Evolutionary conservation across 35 echinoderm and acorn worm species (phyloP).

Genomic region (Ophioderma brevispina): DNA sequence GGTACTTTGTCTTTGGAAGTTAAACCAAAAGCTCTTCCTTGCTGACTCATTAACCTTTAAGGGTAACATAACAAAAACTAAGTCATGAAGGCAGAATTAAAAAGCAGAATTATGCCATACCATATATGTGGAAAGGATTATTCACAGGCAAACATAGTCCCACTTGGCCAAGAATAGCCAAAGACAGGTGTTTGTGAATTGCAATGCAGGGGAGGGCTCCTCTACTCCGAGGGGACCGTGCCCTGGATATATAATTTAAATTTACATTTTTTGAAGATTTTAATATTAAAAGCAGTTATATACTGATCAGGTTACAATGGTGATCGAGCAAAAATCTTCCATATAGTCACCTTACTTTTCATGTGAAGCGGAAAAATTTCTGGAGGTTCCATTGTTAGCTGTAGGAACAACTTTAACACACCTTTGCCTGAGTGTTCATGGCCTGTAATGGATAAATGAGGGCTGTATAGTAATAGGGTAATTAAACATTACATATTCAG

Average conservation of each 20-base stretch:
- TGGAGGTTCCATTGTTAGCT: conserved; percentile 94
- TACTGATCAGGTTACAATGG: too few relatives aligned
- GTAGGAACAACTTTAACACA: conserved; percentile 97
- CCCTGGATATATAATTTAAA: too few relatives aligned
- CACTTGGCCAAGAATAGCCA: neutral
- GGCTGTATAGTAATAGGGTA: too few relatives aligned
- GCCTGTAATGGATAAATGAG: too few relatives aligned
- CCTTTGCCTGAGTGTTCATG: too few relatives aligned
- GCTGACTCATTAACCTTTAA: neutral
- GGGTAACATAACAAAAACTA: neutral
- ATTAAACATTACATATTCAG: too few relatives aligned
- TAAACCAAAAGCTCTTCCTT: conserved; percentile 70
- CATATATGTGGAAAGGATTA: neutral
- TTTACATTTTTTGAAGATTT: too few relatives aligned
- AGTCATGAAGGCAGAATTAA: neutral
- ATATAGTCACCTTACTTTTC: conserved; percentile 58
- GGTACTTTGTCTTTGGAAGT: conserved; percentile 89
- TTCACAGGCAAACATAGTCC: neutral
- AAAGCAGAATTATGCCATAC: neutral
- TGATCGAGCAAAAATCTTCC: too few relatives aligned
- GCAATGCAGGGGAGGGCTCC: too few relatives aligned
- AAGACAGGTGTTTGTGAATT: too few relatives aligned
- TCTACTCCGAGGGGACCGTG: too few relatives aligned
- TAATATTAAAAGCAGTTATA: too few relatives aligned
- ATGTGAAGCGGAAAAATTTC: conserved; percentile 86